Evolutionary conservation across 1,140 invertebrate genomes (phyloP), one percentile per base, ranked within the genome.

Genomic region (Drosophila littoralis): DNA sequence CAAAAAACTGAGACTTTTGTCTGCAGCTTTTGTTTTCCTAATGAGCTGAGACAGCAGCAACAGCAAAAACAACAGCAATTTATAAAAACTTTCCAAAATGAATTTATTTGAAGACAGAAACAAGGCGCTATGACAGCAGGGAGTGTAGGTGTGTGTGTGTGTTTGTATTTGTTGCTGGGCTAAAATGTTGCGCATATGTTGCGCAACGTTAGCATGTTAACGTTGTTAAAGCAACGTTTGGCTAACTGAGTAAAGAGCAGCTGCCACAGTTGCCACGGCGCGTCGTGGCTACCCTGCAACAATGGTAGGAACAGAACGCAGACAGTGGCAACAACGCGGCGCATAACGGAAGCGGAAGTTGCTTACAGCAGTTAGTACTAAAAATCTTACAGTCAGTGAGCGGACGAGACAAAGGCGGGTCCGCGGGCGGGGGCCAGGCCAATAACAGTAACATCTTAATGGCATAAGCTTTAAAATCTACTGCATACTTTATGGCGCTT

Each of bases 71-170:
- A 67, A 46, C 54, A 82, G 48, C 55, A 61, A 63, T 76, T 86
- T 89, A 83, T 76, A 86, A 88, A 86, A 86, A 88, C 84, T 86
- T 86, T 68, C 58, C 79, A 58, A 83, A 86, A 85, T 82, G 79
- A 81, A 79, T 88, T 85, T 60, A 64, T 71, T 75, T 88, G 60
- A 79, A 74, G 67, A 65, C 61, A 67, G 63, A 52, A 35, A 32
- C n/a, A 67, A 78, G 70, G 38, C 28, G 42, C 32, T 50, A 15
- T 60, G 51, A 57, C 51, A 74, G 42, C 40, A 42, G 48, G 32
- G 35, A 36, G 22, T 40, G 46, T 72, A 48, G 42, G 40, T 8
- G 51, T 10, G 17, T 12, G 33, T 28, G 36, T 17, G 43, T 8
- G 10, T 22, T 61, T 42, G 28, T n/a, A 36, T 32, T 28, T 5